Conservation (phyloP, 1,140 invertebrate species). For the Araneus ventricosus region DNA sequence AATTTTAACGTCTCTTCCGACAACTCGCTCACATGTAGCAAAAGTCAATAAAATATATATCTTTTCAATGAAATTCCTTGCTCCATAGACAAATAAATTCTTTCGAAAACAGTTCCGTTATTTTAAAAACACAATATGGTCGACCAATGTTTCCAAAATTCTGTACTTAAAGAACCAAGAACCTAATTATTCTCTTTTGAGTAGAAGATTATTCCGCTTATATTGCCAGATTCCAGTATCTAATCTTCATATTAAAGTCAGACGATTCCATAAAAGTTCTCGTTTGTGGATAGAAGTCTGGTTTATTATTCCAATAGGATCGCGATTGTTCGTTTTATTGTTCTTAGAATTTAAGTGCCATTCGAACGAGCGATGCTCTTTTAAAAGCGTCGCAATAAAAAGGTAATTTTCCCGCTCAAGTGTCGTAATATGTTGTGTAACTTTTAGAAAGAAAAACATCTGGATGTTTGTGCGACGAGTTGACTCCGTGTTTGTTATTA, state of each 20-base stretch:
- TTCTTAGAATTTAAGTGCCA: background rate
- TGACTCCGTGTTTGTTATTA: background rate
- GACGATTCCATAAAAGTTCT: conserved; percentile 7
- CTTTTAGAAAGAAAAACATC: background rate
- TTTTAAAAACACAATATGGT: background rate
- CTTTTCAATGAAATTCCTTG: background rate
- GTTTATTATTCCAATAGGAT: conserved; percentile 6
- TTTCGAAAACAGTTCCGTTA: background rate
- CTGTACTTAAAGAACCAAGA: background rate
- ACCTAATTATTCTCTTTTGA: background rate
- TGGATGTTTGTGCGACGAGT: background rate
- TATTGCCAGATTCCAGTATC: background rate
- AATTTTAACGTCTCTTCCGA: too few species aligned
- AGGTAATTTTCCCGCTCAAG: background rate
- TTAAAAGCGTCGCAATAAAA: background rate
- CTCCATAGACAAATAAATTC: too few species aligned
- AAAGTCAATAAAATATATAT: too few species aligned
- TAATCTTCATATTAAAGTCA: conserved; percentile 22
- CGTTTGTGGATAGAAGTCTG: background rate
- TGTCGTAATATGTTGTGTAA: conserved; percentile 12
- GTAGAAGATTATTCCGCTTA: background rate
- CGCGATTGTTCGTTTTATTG: background rate
- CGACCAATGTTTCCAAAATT: background rate
- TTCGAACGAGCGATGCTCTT: background rate
- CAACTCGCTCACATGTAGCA: too few species aligned